These are phyloP conservation scores for Sylvicapra grimmia DNA, from an alignment of 2,113 vertebrate genomes.

Conservation along the genomic window DNA sequence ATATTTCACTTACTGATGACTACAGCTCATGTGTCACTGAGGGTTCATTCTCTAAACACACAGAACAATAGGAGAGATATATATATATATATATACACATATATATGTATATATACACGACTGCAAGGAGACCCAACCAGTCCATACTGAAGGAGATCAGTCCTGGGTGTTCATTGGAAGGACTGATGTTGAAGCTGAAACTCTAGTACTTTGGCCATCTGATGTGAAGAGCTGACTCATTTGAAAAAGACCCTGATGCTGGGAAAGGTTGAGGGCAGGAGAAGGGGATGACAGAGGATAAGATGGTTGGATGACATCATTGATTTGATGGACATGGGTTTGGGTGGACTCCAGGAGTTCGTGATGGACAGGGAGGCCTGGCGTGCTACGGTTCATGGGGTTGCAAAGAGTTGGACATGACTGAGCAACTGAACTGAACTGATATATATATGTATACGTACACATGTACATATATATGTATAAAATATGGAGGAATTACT, in stretches of 20 bases:
- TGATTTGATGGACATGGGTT: background rate
- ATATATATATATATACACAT: fast-evolving
- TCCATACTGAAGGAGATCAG: background rate
- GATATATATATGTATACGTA: background rate
- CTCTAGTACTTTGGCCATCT: background rate
- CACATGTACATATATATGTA: background rate
- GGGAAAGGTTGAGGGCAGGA: background rate
- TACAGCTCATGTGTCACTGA: background rate
- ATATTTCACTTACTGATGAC: fast-evolving
- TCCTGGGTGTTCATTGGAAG: background rate
- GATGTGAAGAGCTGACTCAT: background rate
- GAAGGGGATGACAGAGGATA: background rate
- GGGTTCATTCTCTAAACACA: background rate
- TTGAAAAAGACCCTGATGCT: background rate
- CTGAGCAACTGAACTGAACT: background rate
- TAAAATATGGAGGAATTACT: background rate
- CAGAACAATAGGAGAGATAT: fast-evolving
- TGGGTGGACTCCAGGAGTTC: background rate
- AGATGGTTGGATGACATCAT: background rate
- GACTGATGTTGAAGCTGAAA: background rate
- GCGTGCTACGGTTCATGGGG: fast-evolving
- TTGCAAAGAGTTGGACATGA: background rate
- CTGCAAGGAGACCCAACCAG: background rate
- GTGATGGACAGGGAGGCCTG: background rate
- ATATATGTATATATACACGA: background rate